Evolutionary conservation across 2,888 invertebrate species (phyloP), one percentile per base, ranked within the genome.

Genomic region (Ctena decussata): DNA sequence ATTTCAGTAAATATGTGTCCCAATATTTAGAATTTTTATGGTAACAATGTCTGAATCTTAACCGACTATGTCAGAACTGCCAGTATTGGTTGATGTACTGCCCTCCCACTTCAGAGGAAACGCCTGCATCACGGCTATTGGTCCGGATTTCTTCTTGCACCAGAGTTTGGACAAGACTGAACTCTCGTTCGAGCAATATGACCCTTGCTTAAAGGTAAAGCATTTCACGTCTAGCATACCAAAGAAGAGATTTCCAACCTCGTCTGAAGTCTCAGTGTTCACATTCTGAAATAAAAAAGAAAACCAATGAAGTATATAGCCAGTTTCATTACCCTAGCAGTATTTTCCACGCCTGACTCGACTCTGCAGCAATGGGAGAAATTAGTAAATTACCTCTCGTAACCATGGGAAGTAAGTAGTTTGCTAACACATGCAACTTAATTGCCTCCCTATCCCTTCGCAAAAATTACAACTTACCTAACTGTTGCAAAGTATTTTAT

Each of bases 221-320:
- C 92, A 92, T 70, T 92, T 87, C 1, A 92, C 91, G 71, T 87
- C 84, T 39, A 92, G 78, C 30, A 91, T 71, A 0, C 91, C 92
- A 65, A 90, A 92, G 80, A 92, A 92, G 35, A 90, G 75, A 1
- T 87, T 80, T 15, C 92, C 92, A 18, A 92, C 89, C 71, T 85
- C 84, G 65, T 88, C 80, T 2, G 92, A 80, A 5, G 90, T 84
- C 0, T 85, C 80, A 6, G 85, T 90, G 41, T 92, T 85, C 18
- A 90, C 87, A 37, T 65, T 78, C 92, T 92, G 77, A 60, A 82
- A 84, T n/a, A n/a, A n/a, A n/a, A n/a, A n/a, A n/a, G n/a, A n/a
- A n/a, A n/a, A n/a, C n/a, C n/a, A n/a, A n/a, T n/a, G n/a, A n/a
- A n/a, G n/a, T n/a, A n/a, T n/a, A n/a, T n/a, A n/a, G n/a, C n/a